A percentile compares a stretch with the other conserved stretches of the same genome.
phyloP scores from a whole-genome alignment of 2,888 invertebrate species.

The Acleris literana region DNA sequence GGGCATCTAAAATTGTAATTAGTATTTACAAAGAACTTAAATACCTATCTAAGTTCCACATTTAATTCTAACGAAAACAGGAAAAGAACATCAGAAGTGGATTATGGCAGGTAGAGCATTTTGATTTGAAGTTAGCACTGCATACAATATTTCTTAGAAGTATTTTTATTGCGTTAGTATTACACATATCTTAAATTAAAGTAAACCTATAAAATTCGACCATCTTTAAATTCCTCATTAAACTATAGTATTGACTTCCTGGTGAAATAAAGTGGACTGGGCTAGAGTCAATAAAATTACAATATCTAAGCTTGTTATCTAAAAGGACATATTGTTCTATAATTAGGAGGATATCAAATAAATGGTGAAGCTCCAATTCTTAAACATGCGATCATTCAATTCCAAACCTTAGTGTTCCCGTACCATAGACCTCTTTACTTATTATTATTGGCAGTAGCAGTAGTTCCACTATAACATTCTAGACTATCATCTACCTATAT shows the following conservation, averaged over 20 bases:
- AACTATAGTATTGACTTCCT: background rate
- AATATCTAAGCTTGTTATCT: background rate
- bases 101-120: constrained; percentile 24
- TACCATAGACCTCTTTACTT: constrained; percentile 35
- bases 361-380: constrained; percentile 1
- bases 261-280: background rate
- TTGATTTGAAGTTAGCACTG: constrained; percentile 17
- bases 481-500: constrained; percentile 52
- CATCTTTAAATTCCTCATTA: background rate
- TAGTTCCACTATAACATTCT: constrained; percentile 42
- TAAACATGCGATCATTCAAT: constrained; percentile 10
- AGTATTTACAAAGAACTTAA: constrained; percentile 35
- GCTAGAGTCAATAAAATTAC: background rate
- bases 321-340: background rate
- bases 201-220: no score
- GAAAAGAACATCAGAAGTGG: background rate
- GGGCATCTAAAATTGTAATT: constrained; percentile 26
- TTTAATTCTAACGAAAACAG: constrained; percentile 2
- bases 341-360: background rate
- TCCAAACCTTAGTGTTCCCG: constrained; percentile 17
- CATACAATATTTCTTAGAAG: background rate
- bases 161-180: constrained; percentile 6
- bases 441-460: constrained; percentile 60
- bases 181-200: constrained; percentile 1
- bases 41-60: constrained; percentile 24